Percentiles rank a stretch among this genome's conserved stretches.
These are phyloP conservation scores for Ochropleura leucogaster DNA, from an alignment of 2,888 invertebrate species.

Conservation along the genomic window DNA sequence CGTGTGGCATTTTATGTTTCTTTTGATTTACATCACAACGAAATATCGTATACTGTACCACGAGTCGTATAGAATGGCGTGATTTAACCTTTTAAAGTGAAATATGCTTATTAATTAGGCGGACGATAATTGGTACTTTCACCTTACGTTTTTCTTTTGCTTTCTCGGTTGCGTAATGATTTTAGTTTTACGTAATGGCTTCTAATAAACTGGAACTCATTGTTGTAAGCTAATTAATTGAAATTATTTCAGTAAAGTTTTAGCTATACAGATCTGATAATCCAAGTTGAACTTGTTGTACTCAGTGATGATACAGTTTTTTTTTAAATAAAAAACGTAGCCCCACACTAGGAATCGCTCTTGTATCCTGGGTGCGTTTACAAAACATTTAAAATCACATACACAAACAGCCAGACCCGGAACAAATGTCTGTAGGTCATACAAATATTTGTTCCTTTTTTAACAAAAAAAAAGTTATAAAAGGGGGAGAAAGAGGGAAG, in stretches of 20 bases:
- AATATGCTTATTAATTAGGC: slow-evolving; percentile 44
- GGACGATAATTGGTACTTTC: slow-evolving; percentile 43
- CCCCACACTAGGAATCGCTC: no score
- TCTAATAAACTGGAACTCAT: neutral
- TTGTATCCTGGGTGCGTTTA: no score
- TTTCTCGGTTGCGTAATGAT: slow-evolving; percentile 4
- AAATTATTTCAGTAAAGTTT: neutral
- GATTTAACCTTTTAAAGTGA: slow-evolving; percentile 35
- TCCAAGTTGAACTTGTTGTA: no score
- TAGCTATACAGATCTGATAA: neutral
- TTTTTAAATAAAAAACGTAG: no score
- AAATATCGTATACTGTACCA: slow-evolving; percentile 39
- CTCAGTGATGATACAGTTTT: neutral
- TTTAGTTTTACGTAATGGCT: slow-evolving; percentile 14
- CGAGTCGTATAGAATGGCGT: slow-evolving; percentile 41
- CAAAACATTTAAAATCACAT: no score
- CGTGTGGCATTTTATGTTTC: slow-evolving; percentile 50
- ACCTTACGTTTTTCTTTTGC: slow-evolving; percentile 31
- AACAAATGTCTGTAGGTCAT: no score
- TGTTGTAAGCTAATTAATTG: neutral
- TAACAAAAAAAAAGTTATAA: no score
- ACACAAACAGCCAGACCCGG: no score
- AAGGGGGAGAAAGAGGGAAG: no score
- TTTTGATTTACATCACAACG: slow-evolving; percentile 58
- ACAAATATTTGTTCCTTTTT: no score